These are phyloP conservation scores for Podarcis raffonei DNA, from an alignment of 2,113 vertebrate species.

Conservation along the genomic window DNA sequence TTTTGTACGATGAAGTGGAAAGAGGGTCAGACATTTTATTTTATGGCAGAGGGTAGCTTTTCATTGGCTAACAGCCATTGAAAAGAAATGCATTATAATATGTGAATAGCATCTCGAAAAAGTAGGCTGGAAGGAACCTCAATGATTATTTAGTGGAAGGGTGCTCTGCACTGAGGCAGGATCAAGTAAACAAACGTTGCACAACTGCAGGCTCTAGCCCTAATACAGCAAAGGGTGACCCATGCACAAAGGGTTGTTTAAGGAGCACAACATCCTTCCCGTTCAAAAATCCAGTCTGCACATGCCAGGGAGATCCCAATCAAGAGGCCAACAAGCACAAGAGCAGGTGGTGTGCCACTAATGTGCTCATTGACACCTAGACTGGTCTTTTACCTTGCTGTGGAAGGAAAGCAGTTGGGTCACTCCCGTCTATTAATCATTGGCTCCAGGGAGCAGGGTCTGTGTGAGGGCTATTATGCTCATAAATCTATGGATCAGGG, in stretches of 20 bases:
- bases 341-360: neutral
- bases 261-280: neutral
- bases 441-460: neutral
- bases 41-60: slow-evolving; percentile 25
- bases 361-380: neutral
- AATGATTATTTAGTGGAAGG: neutral
- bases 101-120: neutral
- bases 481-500: neutral
- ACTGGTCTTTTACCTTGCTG: neutral
- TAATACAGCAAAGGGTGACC: neutral
- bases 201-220: neutral
- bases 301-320: neutral
- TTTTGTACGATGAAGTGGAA: slow-evolving; percentile 67
- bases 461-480: neutral
- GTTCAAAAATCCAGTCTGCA: neutral
- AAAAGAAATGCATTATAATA: neutral
- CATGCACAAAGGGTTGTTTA: neutral
- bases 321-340: slow-evolving; percentile 12
- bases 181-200: neutral
- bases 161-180: neutral
- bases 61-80: neutral
- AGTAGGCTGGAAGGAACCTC: neutral
- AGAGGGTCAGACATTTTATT: slow-evolving; percentile 38
- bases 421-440: neutral
- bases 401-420: neutral